phyloP scores from a whole-genome alignment of 2,888 invertebrate species.

The Cerastoderma edule region DNA sequence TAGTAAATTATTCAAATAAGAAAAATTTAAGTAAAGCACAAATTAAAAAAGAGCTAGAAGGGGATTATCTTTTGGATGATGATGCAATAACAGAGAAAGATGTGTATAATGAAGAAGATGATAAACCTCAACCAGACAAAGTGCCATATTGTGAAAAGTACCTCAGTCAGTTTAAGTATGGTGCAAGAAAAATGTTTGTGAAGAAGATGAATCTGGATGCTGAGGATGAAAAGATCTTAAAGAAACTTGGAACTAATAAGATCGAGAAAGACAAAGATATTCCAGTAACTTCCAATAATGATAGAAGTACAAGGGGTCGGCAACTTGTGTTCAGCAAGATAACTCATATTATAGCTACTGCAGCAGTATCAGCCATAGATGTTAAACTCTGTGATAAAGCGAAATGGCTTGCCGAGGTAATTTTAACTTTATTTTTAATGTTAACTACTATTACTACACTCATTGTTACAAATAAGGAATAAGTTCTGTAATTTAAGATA shows the following conservation, averaged over 20 bases:
- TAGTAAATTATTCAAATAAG: slow-evolving; percentile 57
- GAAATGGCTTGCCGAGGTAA: slow-evolving; percentile 37
- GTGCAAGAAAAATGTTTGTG: slow-evolving; percentile 59
- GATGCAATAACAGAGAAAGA: slow-evolving; percentile 48
- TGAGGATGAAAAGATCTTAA: slow-evolving; percentile 68
- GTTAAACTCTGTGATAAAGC: slow-evolving; percentile 44
- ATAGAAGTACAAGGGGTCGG: not conserved
- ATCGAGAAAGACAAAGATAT: slow-evolving; percentile 19
- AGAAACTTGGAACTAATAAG: slow-evolving; percentile 74
- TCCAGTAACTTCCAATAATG: not conserved
- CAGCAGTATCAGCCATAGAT: slow-evolving; percentile 68
- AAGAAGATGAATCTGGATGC: slow-evolving; percentile 61
- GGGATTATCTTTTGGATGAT: slow-evolving; percentile 43
- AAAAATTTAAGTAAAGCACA: slow-evolving; percentile 32
- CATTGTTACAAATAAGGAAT: too few species aligned
- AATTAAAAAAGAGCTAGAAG: slow-evolving; percentile 29
- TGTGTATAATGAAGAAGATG: slow-evolving; percentile 57
- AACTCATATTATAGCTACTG: slow-evolving; percentile 66
- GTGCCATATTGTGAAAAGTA: slow-evolving; percentile 53
- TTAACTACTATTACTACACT: too few species aligned
- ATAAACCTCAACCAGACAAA: slow-evolving; percentile 46
- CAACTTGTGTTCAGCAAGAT: slow-evolving; percentile 46
- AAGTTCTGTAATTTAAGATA: too few species aligned
- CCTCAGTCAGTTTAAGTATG: slow-evolving; percentile 58
- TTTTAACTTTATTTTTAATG: too few species aligned